phyloP scores from a whole-genome alignment of 2,113 vertebrate genomes.

The Lophotis ruficrista region DNA sequence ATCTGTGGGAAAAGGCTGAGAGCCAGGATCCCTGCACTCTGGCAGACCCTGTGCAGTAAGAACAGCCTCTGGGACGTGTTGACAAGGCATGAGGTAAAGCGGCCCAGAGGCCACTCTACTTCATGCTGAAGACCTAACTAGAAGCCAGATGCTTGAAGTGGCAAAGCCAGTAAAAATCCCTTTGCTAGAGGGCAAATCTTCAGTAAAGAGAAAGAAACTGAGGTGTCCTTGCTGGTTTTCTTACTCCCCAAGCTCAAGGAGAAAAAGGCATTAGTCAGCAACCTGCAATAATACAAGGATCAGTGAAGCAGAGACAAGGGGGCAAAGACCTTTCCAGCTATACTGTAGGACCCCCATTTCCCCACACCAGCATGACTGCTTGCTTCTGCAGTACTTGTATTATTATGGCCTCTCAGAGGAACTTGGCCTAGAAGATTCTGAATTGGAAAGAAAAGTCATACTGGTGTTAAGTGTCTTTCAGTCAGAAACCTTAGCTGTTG shows the following conservation, averaged over 20 bases:
- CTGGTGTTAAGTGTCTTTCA: background rate
- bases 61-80: background rate
- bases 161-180: background rate
- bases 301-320: background rate
- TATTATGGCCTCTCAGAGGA: background rate
- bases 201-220: background rate
- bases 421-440: background rate
- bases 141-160: background rate
- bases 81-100: slow-evolving; percentile 20
- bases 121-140: background rate
- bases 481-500: background rate
- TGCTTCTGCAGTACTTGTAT: background rate
- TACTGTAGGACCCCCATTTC: rapidly evolving
- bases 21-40: slow-evolving; percentile 9
- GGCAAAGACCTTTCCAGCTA: background rate
- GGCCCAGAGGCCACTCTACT: background rate
- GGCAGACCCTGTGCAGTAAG: slow-evolving; percentile 24
- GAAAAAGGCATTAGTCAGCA: background rate
- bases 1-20: slow-evolving; percentile 50
- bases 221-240: background rate
- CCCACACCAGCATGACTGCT: background rate
- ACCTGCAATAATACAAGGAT: background rate
- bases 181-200: background rate
- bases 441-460: background rate
- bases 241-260: background rate